Evolutionary conservation across 2,797 vertebrate species (phyloP).

Genomic region (Alectoris magna): DNA sequence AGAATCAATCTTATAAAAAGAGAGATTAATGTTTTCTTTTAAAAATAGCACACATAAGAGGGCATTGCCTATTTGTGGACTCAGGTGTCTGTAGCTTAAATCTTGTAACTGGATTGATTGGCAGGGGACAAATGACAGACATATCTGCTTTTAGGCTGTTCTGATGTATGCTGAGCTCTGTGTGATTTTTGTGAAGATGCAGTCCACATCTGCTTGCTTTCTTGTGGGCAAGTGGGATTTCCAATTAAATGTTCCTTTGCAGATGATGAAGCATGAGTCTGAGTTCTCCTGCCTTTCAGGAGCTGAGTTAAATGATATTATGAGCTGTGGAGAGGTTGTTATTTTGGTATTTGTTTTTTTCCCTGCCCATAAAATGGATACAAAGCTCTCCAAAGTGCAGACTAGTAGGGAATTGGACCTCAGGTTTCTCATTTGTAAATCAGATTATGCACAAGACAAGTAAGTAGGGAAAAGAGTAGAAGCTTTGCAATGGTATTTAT

Average conservation of each 20-base stretch:
- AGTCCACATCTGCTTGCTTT: not conserved
- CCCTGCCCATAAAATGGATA: not conserved
- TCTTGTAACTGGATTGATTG: not conserved
- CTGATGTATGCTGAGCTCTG: not conserved
- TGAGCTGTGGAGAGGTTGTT: not conserved
- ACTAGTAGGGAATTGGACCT: not conserved
- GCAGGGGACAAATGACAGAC: fast-evolving
- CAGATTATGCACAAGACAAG: not conserved
- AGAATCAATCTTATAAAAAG: not conserved
- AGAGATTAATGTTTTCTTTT: not conserved
- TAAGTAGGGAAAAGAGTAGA: not conserved
- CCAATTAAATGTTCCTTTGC: not conserved
- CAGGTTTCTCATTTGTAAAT: not conserved
- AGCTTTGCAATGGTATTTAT: not conserved
- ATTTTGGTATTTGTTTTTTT: not conserved
- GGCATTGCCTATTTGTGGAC: not conserved
- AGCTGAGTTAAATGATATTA: not conserved
- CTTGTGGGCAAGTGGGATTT: not conserved
- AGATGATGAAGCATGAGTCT: not conserved
- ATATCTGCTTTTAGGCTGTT: not conserved
- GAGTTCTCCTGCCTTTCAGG: not conserved
- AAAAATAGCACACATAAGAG: not conserved
- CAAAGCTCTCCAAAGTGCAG: not conserved
- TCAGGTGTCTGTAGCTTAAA: not conserved
- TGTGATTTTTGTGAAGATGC: fast-evolving